Evolutionary conservation across 1,140 invertebrate genomes (phyloP).

Genomic region (Leptopilina clavipes): DNA sequence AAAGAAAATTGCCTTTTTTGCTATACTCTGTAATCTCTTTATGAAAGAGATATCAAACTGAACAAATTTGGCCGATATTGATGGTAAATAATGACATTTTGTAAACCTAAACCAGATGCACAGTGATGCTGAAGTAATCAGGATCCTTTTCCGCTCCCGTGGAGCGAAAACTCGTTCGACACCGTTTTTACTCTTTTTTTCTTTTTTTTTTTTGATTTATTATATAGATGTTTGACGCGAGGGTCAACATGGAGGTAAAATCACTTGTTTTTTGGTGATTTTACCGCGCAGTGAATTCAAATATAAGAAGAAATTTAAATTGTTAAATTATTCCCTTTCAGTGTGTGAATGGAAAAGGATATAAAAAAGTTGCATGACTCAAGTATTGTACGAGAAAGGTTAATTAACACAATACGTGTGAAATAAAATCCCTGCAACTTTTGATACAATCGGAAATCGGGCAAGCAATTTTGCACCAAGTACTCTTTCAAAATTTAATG

Average conservation of each 20-base stretch:
- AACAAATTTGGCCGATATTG: slow-evolving; percentile 14
- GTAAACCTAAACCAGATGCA: slow-evolving; percentile 7
- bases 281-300: background rate
- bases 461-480: slow-evolving; percentile 22
- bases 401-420: slow-evolving; percentile 2
- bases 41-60: background rate
- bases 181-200: slow-evolving; percentile 14
- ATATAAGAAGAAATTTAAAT: too few species aligned
- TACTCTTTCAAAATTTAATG: slow-evolving; percentile 32
- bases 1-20: too few species aligned
- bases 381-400: background rate
- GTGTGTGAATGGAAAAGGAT: too few species aligned
- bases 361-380: background rate
- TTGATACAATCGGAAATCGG: slow-evolving; percentile 14
- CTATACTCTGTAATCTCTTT: background rate
- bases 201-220: slow-evolving; percentile 5
- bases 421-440: background rate
- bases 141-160: slow-evolving; percentile 4
- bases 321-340: background rate
- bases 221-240: slow-evolving; percentile 6
- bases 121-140: slow-evolving; percentile 15
- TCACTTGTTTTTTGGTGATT: background rate
- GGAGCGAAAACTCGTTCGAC: slow-evolving; percentile 15
- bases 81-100: slow-evolving; percentile 24
- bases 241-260: background rate